Evolutionary conservation across 2,113 vertebrate species (phyloP).

Genomic region (Vireo altiloquus): DNA sequence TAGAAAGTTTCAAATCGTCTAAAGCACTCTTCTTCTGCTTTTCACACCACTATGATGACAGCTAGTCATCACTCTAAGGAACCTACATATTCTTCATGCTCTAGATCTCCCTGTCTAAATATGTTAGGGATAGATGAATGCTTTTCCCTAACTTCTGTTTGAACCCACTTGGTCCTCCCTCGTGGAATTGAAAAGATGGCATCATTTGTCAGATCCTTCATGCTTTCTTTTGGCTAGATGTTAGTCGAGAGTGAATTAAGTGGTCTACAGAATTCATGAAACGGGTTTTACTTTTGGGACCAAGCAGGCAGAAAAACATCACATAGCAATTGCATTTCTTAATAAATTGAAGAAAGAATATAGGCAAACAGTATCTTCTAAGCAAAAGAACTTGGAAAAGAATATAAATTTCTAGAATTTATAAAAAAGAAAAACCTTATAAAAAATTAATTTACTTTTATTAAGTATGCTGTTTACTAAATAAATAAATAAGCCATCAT

Average conservation of each 20-base stretch:
- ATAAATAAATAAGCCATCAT: background rate
- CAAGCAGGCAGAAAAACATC: background rate
- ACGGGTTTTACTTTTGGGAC: background rate
- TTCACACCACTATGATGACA: background rate
- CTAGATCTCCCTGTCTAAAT: conserved; percentile 50
- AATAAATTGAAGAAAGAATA: background rate
- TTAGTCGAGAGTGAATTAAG: background rate
- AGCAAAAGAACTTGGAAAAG: background rate
- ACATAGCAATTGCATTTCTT: background rate
- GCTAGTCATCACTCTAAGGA: background rate
- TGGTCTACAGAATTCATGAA: background rate
- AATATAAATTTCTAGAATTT: background rate
- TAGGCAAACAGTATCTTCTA: background rate
- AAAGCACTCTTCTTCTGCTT: background rate
- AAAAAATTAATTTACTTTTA: background rate
- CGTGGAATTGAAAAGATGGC: background rate
- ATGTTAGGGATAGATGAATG: conserved; percentile 27
- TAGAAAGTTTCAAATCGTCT: too few species aligned
- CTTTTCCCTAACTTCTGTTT: background rate
- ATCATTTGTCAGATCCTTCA: background rate
- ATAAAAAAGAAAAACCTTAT: background rate
- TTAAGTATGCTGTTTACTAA: background rate
- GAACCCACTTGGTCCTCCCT: background rate
- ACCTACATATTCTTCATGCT: conserved; percentile 47
- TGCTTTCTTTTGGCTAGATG: background rate